These are phyloP conservation scores for Eupeodes luniger DNA, from an alignment of 2,888 invertebrate species.

Conservation along the genomic window DNA sequence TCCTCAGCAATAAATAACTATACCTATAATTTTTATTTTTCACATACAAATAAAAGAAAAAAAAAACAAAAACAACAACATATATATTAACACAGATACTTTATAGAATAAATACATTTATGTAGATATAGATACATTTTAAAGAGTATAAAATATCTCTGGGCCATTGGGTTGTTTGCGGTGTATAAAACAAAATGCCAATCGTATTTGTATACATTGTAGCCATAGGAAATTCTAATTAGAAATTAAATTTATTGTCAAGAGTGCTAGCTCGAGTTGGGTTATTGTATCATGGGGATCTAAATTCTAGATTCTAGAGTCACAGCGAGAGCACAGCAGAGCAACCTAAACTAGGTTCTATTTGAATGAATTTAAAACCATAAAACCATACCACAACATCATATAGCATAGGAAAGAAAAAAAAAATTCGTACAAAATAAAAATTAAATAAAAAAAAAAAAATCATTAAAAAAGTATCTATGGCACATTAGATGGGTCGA, in stretches of 20 bases:
- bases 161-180: conserved; percentile 22
- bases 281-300: conserved; percentile 26
- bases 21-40: conserved; percentile 61
- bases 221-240: conserved; percentile 73
- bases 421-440: not conserved
- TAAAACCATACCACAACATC: conserved; percentile 47
- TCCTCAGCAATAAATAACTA: conserved; percentile 58
- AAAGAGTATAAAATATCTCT: conserved; percentile 43
- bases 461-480: conserved; percentile 32
- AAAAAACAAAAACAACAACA: not conserved
- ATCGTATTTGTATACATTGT: conserved; percentile 64
- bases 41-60: conserved; percentile 39
- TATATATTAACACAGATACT: conserved; percentile 42
- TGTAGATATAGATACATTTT: conserved; percentile 14
- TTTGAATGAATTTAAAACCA: conserved; percentile 66
- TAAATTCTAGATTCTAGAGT: not conserved
- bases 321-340: not conserved
- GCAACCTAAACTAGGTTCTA: conserved; percentile 49
- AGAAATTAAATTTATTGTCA: conserved; percentile 76
- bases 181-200: conserved; percentile 61
- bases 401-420: conserved; percentile 46
- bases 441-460: conserved; percentile 32
- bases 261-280: conserved; percentile 63
- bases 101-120: not conserved
- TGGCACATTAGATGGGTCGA: conserved; percentile 43